A percentile compares a stretch with the other conserved stretches of the same genome.
Conservation (phyloP, 2,113 vertebrate species). For the Leptobrachium leishanense region DNA sequence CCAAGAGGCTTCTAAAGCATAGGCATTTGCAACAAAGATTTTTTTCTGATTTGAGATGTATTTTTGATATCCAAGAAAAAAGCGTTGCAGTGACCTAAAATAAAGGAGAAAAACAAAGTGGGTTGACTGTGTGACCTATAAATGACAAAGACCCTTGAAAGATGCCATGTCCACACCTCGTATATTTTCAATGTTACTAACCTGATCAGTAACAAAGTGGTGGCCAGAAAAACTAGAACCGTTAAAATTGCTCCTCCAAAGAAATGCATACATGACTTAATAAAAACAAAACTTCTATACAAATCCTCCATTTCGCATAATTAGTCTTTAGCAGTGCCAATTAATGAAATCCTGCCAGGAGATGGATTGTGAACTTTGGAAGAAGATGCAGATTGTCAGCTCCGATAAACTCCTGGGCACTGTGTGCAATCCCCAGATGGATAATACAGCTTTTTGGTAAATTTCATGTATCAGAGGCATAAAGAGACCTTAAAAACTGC, state of each 20-base stretch:
- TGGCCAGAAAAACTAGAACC: slow-evolving; percentile 47
- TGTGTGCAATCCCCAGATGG: slow-evolving; percentile 14
- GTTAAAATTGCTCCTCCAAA: slow-evolving; percentile 54
- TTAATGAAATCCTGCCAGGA: neutral
- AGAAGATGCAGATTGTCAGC: slow-evolving; percentile 14
- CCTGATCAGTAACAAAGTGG: slow-evolving; percentile 26
- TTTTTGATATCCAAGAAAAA: too few relatives aligned
- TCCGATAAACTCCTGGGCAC: slow-evolving; percentile 7
- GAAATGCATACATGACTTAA: slow-evolving; percentile 51
- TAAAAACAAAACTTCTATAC: slow-evolving; percentile 32
- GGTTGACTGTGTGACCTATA: too few relatives aligned
- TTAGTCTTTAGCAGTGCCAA: neutral
- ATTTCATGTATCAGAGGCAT: slow-evolving; percentile 13
- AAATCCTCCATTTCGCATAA: neutral
- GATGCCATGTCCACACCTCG: slow-evolving; percentile 41
- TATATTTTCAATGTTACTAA: slow-evolving; percentile 55
- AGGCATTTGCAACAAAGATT: too few relatives aligned
- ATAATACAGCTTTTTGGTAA: neutral
- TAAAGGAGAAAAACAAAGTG: slow-evolving; percentile 24
- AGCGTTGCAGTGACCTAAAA: slow-evolving; percentile 29
- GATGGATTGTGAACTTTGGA: slow-evolving; percentile 12
- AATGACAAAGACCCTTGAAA: too few relatives aligned
- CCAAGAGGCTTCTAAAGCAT: too few relatives aligned
- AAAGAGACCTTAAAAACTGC: slow-evolving; percentile 10
- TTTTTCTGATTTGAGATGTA: too few relatives aligned